Conservation (phyloP, 2,888 invertebrate species). For the Sthenelais limicola region DNA sequence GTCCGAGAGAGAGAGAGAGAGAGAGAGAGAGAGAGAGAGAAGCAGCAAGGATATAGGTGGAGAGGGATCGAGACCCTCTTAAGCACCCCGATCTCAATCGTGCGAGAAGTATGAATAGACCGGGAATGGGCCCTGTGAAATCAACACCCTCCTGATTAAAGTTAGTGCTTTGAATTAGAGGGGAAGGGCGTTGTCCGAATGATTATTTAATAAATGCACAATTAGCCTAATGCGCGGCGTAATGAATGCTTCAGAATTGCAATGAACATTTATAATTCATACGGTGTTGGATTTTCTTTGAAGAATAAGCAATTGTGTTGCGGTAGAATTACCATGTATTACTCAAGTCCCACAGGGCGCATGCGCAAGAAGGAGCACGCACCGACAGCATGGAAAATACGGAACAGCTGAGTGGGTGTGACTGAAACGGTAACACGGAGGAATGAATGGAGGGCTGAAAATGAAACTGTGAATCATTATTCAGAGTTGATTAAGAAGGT, state of each 20-base stretch:
- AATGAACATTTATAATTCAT: conserved; percentile 33
- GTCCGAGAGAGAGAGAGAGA: too few species aligned
- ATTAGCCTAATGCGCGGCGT: conserved; percentile 16
- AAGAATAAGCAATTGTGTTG: conserved; percentile 15
- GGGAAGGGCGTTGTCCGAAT: too few species aligned
- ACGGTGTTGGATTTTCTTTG: conserved; percentile 29
- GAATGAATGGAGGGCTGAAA: conserved; percentile 6
- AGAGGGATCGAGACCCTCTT: too few species aligned
- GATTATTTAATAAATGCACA: conserved; percentile 39
- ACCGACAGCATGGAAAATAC: conserved; percentile 22
- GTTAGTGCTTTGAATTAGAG: too few species aligned
- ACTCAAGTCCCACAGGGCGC: not conserved
- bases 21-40: too few species aligned
- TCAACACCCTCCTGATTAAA: not conserved
- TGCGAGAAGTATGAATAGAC: too few species aligned
- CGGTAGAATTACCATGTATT: conserved; percentile 35
- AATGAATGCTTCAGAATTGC: conserved; percentile 35
- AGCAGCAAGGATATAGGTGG: too few species aligned
- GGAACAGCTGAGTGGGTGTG: conserved; percentile 36
- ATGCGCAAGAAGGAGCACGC: conserved; percentile 4
- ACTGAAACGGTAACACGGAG: conserved; percentile 17
- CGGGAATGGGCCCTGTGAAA: conserved; percentile 16
- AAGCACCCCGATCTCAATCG: too few species aligned
- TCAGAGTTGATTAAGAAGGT: not conserved
- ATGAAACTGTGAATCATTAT: conserved; percentile 25